A percentile compares a stretch with the other conserved stretches of the same genome.
These are phyloP conservation scores for Calliphora vicina DNA, from an alignment of 1,140 invertebrate species.

Conservation along the genomic window DNA sequence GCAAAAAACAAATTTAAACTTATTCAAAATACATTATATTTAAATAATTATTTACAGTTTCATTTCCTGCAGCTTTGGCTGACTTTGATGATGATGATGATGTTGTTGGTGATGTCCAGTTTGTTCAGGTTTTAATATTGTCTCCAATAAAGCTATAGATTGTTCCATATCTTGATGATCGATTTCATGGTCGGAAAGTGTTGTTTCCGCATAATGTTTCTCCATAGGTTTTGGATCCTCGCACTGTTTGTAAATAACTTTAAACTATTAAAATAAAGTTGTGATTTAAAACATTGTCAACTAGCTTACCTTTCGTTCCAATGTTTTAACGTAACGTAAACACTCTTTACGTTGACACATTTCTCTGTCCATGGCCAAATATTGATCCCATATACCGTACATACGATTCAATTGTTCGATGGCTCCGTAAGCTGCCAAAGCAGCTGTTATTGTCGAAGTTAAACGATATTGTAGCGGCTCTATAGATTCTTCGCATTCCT, in stretches of 20 bases:
- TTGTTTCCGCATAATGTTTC: not conserved
- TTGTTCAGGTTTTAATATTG: slow-evolving; percentile 51
- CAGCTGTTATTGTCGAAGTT: slow-evolving; percentile 63
- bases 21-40: not conserved
- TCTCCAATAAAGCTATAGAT: slow-evolving; percentile 69
- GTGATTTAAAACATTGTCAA: not conserved
- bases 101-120: not conserved
- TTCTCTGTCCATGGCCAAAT: slow-evolving; percentile 75
- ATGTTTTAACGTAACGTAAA: slow-evolving; percentile 76
- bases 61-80: too few relatives aligned
- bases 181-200: slow-evolving; percentile 65
- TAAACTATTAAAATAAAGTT: not conserved
- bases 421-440: slow-evolving; percentile 67
- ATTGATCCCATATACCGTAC: slow-evolving; percentile 77
- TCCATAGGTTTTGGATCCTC: not conserved
- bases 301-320: slow-evolving; percentile 69
- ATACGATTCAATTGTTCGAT: slow-evolving; percentile 81
- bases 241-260: not conserved
- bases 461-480: slow-evolving; percentile 58
- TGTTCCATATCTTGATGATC: slow-evolving; percentile 64
- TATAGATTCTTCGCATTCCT: slow-evolving; percentile 42
- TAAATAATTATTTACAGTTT: too few relatives aligned
- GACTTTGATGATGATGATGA: not conserved
- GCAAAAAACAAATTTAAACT: not conserved
- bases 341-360: slow-evolving; percentile 74